Evolutionary conservation across 2,113 vertebrate species (phyloP).

Genomic region (Chunga burmeisteri): DNA sequence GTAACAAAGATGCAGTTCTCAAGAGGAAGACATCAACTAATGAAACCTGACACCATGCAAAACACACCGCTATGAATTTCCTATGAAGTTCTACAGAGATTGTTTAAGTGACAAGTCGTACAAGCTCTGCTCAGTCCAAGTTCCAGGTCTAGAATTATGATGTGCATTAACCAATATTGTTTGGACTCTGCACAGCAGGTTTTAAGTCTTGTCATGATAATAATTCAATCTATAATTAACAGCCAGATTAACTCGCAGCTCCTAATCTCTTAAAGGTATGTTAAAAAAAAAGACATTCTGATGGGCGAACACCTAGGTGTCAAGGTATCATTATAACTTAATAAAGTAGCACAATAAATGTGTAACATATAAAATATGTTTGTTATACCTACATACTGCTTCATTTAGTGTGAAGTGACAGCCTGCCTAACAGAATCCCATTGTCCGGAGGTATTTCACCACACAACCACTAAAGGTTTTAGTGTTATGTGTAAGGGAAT

Average conservation of each 20-base stretch:
- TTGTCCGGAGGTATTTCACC: neutral
- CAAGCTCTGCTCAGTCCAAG: neutral
- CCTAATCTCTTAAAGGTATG: neutral
- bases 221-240: neutral
- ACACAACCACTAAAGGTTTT: neutral
- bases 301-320: neutral
- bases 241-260: neutral
- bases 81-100: neutral
- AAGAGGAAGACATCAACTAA: neutral
- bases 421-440: neutral
- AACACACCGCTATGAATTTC: neutral
- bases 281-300: neutral
- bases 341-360: neutral
- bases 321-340: neutral
- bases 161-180: neutral
- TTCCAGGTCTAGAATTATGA: neutral
- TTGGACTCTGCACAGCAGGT: neutral
- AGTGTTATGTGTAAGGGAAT: neutral
- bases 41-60: neutral
- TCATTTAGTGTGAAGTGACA: neutral
- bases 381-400: neutral
- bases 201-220: neutral
- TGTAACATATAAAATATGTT: neutral
- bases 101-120: neutral
- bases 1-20: neutral